Base-by-base conservation (phyloP, 2,113 vertebrate species). In the Erpornis zantholeuca region DNA sequence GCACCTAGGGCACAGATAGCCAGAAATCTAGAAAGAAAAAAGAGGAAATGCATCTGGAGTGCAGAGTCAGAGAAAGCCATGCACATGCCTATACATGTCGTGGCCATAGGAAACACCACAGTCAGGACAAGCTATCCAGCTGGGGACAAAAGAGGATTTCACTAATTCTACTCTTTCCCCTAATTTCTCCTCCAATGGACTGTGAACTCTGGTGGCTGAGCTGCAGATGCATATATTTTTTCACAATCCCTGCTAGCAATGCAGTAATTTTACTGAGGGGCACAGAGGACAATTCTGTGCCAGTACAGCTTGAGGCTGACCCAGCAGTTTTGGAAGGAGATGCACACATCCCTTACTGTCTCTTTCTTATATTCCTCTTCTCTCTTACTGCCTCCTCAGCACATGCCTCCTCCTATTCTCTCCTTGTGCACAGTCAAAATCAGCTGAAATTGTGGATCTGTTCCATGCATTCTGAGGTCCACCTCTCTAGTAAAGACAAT, bases 1-100 rank as follows among this genome's bases (percentile, higher is more conserved):
- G 59, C 38, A 92, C 42, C 59, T 65, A 59, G 78, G 85, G 93
- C 82, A 93, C 68, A 61, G 57, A 53, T 12, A 95, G 71, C 15
- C 71, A 81, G 68, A 93, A 82, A 81, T 77, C 82, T 78, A 59
- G 93, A 92, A 90, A 81, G 92, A 93, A 96, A 71, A 73, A 71
- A 82, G 59, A 53, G 18, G 79, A 87, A 88, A 82, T 24, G 24
- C 52, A 45, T 59, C 72, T 52, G 82, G 47, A 76, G 60, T 42
- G 53, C 79, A 54, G 38, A 76, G 52, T 17, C 71, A 81, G 75
- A 56, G 83, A 42, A 84, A 90, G 71, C 38, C 50, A 81, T 3
- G 18, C 53, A 23, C 5, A 7, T 24, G 59, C 63, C 65, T 71
- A 9, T 42, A 36, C 12, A 8, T 68, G 42, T 35, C 0, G 0